Evolutionary conservation across 2,888 invertebrate species (phyloP), one percentile per base, ranked within the genome.

Genomic region (Cheilosia grossa): DNA sequence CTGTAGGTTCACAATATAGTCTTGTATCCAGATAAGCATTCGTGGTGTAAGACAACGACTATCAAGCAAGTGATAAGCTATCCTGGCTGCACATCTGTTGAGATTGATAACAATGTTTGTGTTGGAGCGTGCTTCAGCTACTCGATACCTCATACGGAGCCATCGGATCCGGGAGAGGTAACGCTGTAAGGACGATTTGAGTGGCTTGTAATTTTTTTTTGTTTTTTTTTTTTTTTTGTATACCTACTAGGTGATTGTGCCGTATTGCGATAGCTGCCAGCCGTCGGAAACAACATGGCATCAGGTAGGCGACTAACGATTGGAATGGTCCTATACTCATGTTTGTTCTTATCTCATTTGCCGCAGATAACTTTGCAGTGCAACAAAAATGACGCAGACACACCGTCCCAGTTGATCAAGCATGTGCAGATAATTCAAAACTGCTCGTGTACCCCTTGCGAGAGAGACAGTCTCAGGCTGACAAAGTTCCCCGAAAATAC

Each of bases 61-160:
- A 95, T 95, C 86, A 94, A 94, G 89, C 95, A 95, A 90, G 94
- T 95, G 24, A 94, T 95, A 44, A 93, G 94, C n/a, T 93, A 94
- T 89, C 94, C 94, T 1, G 94, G 94, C 69, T 95, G 94, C 89
- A 93, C 93, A 85, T 93, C 94, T 1, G 93, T 93, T 87, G 94
- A 94, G 86, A 93, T 95, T 87, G 94, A 95, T 90, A 95, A 95
- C 90, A 94, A 94, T 88, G 95, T 95, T 4, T 95, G 95, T 89
- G 95, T 95, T 15, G 95, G 95, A 4, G 94, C 95, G 3, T 95
- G 95, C 89, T 95, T 95, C 91, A 95, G 95, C 87, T 95, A 95
- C 90, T 94, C 94, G 89, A 95, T 95, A 75, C 95, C 95, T 1
- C 93, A 93, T 88, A 95, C 94, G 30, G 93, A 94, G 87, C 95